Base-by-base conservation (phyloP, 2,888 invertebrate genomes). In the Amphipyra tragopoginis region DNA sequence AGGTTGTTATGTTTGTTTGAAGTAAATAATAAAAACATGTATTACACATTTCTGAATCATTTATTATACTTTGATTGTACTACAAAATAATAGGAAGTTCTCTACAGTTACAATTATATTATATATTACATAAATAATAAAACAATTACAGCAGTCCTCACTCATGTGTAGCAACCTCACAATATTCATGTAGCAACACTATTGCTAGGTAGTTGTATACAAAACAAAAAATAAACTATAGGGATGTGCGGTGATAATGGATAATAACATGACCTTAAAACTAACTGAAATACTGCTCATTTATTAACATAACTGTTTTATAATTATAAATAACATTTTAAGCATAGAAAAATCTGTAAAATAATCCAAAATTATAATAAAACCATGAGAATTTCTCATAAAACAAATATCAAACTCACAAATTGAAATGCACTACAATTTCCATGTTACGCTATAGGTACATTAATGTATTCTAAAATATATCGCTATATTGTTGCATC, bases 1-100 rank as follows among this genome's bases (percentile, higher is more conserved):
- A 10, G 9, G 11, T 9, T 10, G 29, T 38, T 10, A 13, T 13
- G 4, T 15, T 3, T 26, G 33, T 3, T 10, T 39, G 26, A 56
- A 44, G 34, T 47, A 74, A 65, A 57, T 55, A 79, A 82, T 77
- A 55, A 76, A 78, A 66, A 64, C 10, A 68, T 39, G 5, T 56
- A 59, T 53, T 83, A 83, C 86, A 90, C 86, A 90, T 93, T 92
- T 94, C 85, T 79, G 87, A 92, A 90, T 90, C 84, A 89, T 93
- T 93, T 94, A 94, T 93, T 93, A 93, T 93, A 92, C 84, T 91
- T 92, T 89, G 90, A 93, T 94, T 94, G 93, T 94, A 94, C 94
- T 94, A 94, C 94, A 94, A 94, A 94, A 94, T 94, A 94, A 94
- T 94, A 94, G 94, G 94, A 94, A 93, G 92, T 89, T 94, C 89